Evolutionary conservation across 35 echinoderm and acorn worm species (phyloP).

Genomic region (Amphiura filiformis): DNA sequence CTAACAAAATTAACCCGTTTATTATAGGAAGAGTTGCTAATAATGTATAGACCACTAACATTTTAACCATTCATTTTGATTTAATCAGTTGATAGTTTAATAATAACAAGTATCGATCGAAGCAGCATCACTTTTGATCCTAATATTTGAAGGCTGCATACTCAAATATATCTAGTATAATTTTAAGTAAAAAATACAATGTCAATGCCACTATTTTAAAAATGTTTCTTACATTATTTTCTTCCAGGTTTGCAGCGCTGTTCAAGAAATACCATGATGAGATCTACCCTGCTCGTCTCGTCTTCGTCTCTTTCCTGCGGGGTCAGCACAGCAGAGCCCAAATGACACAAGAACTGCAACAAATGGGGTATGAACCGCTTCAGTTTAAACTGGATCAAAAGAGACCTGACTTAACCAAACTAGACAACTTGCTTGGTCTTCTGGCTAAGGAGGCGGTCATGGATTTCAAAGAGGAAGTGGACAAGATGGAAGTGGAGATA

Average conservation of each 20-base stretch:
- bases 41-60: no score
- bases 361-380: slow-evolving; percentile 19
- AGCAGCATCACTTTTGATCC: no score
- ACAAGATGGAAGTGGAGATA: slow-evolving; percentile 22
- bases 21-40: no score
- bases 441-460: slow-evolving; percentile 44
- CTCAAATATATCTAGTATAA: no score
- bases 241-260: slow-evolving; percentile 40
- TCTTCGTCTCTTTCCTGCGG: slow-evolving; percentile 79
- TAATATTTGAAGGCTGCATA: no score
- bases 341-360: slow-evolving; percentile 30
- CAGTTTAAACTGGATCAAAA: slow-evolving; percentile 56
- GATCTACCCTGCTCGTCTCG: slow-evolving; percentile 63
- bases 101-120: no score
- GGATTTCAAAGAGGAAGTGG: slow-evolving; percentile 48
- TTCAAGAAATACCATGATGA: slow-evolving; percentile 72
- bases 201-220: no score
- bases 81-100: no score
- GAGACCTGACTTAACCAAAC: slow-evolving; percentile 67
- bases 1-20: no score
- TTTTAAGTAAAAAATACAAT: no score
- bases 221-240: not conserved
- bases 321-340: slow-evolving; percentile 41
- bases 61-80: no score
- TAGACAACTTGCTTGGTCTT: slow-evolving; percentile 67